A percentile compares a stretch with the other conserved stretches of the same genome.
These are phyloP conservation scores for Dysidea cf. avara DNA, from an alignment of 37 sponge, comb jelly and placozoan species.

Conservation along the genomic window DNA sequence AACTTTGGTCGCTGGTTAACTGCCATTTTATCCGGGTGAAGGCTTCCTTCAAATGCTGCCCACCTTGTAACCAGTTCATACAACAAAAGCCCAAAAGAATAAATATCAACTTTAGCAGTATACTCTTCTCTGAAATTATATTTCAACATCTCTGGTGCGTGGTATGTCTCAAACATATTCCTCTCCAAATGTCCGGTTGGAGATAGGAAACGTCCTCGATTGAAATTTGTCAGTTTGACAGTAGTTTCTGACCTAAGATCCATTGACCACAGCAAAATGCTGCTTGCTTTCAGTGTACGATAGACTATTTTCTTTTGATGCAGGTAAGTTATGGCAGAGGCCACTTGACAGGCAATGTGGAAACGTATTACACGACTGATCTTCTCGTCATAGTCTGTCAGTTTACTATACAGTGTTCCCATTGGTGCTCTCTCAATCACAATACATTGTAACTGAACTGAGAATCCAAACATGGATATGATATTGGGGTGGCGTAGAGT, in stretches of 20 bases:
- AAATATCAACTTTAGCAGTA: conserved; percentile 78
- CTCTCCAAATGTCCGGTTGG: conserved; percentile 58
- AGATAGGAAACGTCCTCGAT: conserved; percentile 50
- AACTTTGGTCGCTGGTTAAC: conserved; percentile 64
- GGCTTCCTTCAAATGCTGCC: conserved; percentile 43
- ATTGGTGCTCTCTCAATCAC: conserved; percentile 66
- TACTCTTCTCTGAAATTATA: conserved; percentile 70
- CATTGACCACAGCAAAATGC: conserved; percentile 78
- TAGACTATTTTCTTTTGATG: conserved; percentile 61
- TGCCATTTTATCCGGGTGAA: conserved; percentile 22
- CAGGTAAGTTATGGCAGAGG: conserved; percentile 60
- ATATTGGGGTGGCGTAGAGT: conserved; percentile 64
- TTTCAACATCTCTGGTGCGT: conserved; percentile 70
- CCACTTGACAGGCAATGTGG: conserved; percentile 72
- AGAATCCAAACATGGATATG: conserved; percentile 43
- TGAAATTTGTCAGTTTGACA: conserved; percentile 71
- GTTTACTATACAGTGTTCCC: conserved; percentile 76
- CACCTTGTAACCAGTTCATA: conserved; percentile 77
- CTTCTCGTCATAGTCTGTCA: conserved; percentile 56
- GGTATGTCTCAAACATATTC: conserved; percentile 38
- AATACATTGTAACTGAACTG: conserved; percentile 49
- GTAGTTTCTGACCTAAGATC: conserved; percentile 50
- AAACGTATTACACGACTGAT: conserved; percentile 60
- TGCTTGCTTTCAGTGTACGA: conserved; percentile 69
- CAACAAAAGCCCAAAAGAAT: conserved; percentile 74